A percentile compares a stretch with the other conserved stretches of the same genome.
phyloP scores from a whole-genome alignment of 1,140 invertebrate genomes.

The Tribolium castaneum region DNA sequence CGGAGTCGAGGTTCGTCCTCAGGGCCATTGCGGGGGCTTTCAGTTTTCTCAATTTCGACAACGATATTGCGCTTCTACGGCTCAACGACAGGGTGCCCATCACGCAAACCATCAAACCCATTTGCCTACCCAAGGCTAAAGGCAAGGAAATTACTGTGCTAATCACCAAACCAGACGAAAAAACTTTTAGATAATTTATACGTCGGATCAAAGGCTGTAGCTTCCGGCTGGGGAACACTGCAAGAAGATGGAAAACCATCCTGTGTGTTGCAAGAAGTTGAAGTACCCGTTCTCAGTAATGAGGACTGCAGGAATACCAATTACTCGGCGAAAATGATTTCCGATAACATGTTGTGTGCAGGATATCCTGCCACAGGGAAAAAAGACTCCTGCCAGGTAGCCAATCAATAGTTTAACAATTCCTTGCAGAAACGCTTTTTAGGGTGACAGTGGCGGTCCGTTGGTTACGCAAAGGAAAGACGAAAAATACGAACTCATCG shows the following conservation, averaged over 20 bases:
- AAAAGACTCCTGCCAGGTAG: constrained; percentile 87
- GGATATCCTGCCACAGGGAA: constrained; percentile 79
- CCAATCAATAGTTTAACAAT: background rate
- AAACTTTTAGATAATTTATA: constrained; percentile 71
- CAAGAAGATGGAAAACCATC: constrained; percentile 84
- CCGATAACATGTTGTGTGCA: constrained; percentile 88
- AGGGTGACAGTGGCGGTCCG: constrained; percentile 94
- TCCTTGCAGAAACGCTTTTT: constrained; percentile 56
- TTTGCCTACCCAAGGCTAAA: constrained; percentile 78
- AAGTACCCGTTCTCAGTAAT: constrained; percentile 84
- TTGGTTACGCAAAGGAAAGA: constrained; percentile 77
- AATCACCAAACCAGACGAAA: background rate
- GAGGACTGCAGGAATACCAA: constrained; percentile 81
- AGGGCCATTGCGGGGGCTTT: constrained; percentile 81
- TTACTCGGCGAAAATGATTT: constrained; percentile 82
- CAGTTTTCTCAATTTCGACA: constrained; percentile 84
- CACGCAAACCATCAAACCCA: constrained; percentile 78
- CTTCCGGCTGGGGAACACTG: constrained; percentile 87
- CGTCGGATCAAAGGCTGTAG: constrained; percentile 76
- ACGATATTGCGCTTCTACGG: constrained; percentile 84
- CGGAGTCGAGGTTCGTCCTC: constrained; percentile 81
- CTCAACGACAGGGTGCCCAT: constrained; percentile 82
- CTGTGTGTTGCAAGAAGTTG: constrained; percentile 83
- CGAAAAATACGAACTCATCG: constrained; percentile 82
- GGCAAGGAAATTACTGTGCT: constrained; percentile 55